Percentiles rank a stretch among this genome's conserved stretches.
phyloP scores from a whole-genome alignment of 2,888 invertebrate species.

The Drosophila neonasuta region DNA sequence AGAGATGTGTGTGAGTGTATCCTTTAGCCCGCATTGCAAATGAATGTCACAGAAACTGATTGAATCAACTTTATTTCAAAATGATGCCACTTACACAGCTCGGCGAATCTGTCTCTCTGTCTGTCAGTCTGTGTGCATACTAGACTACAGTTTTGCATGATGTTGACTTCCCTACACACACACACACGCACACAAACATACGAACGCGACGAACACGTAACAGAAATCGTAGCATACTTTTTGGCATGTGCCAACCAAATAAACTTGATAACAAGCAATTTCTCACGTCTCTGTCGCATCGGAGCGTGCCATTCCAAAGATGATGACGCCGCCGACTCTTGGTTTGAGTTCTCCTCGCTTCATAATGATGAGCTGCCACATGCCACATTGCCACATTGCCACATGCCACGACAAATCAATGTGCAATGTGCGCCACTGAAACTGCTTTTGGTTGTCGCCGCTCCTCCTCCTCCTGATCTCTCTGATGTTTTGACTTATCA shows the following conservation, averaged over 20 bases:
- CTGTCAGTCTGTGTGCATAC: slow-evolving; percentile 27
- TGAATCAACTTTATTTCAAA: slow-evolving; percentile 83
- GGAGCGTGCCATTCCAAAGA: slow-evolving; percentile 60
- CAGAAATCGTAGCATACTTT: slow-evolving; percentile 67
- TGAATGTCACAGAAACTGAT: slow-evolving; percentile 71
- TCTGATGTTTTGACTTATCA: slow-evolving; percentile 76
- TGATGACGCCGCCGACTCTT: slow-evolving; percentile 22
- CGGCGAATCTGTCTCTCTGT: slow-evolving; percentile 12
- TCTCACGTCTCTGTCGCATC: slow-evolving; percentile 73
- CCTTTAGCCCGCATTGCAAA: slow-evolving; percentile 49
- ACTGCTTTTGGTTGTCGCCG: no score
- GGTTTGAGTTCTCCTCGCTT: slow-evolving; percentile 12
- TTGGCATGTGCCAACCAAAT: slow-evolving; percentile 74
- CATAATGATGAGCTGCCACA: slow-evolving; percentile 48
- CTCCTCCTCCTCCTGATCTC: slow-evolving; percentile 6
- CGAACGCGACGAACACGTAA: slow-evolving; percentile 38
- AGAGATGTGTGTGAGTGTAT: slow-evolving; percentile 20
- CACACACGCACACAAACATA: slow-evolving; percentile 18
- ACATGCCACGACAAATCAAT: slow-evolving; percentile 7
- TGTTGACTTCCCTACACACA: slow-evolving; percentile 16
- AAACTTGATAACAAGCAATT: slow-evolving; percentile 81
- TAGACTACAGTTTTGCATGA: slow-evolving; percentile 66
- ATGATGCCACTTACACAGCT: slow-evolving; percentile 81
- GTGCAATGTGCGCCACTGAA: no score
- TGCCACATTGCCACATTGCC: slow-evolving; percentile 1